Conservation (phyloP, 30 jellyfish, hydroid and myxozoan genomes). For the Aurelia sp. region DNA sequence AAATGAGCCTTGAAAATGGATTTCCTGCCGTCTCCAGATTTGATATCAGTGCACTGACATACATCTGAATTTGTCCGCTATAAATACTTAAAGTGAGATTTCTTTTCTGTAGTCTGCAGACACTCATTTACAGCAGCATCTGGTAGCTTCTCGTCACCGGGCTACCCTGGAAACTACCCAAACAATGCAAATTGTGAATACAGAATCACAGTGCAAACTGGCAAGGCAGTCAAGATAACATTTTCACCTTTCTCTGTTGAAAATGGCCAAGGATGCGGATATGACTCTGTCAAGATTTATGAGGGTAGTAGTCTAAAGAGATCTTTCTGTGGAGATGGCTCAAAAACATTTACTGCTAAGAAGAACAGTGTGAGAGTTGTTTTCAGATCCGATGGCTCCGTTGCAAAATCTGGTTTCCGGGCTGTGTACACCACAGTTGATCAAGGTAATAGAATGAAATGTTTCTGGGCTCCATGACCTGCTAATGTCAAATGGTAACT, state of each 20-base stretch:
- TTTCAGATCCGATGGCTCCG: constrained; percentile 7
- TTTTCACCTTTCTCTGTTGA: neutral
- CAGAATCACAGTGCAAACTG: neutral
- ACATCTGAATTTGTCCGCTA: neutral
- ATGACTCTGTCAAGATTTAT: neutral
- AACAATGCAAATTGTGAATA: constrained; percentile 4
- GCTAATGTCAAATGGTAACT: too few species aligned
- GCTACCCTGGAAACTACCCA: neutral
- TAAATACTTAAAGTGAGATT: neutral
- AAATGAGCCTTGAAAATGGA: too few species aligned
- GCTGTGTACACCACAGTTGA: neutral
- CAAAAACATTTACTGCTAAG: neutral
- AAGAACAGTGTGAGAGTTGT: neutral
- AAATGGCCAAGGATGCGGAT: neutral
- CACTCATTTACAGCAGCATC: constrained; percentile 4
- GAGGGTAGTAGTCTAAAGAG: neutral
- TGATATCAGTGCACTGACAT: too few species aligned
- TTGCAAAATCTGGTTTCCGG: neutral
- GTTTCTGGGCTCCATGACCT: too few species aligned
- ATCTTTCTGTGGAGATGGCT: neutral
- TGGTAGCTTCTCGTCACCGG: constrained; percentile 6
- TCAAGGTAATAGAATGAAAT: neutral
- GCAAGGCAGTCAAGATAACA: neutral
- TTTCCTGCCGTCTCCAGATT: too few species aligned
- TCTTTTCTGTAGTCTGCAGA: neutral